Evolutionary conservation across 2,888 invertebrate species (phyloP).

Genomic region (Globia sparganii): DNA sequence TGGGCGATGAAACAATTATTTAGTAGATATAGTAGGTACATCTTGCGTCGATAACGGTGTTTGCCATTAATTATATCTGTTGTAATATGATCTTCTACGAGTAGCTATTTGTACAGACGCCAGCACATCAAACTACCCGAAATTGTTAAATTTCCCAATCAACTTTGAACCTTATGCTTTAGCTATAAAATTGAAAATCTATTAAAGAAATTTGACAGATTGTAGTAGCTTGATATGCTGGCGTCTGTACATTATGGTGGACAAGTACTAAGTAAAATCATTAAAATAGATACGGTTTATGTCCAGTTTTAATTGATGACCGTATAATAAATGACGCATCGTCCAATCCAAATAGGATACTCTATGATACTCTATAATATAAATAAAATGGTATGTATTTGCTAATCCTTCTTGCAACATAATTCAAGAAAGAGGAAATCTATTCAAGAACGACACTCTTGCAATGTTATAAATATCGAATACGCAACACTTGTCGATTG

Average conservation of each 20-base stretch:
- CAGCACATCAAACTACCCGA: no score
- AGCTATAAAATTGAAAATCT: no score
- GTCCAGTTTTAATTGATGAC: neutral
- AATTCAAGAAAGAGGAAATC: conserved; percentile 27
- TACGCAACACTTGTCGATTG: conserved; percentile 17
- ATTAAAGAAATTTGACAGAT: no score
- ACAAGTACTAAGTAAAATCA: no score
- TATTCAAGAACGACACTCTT: conserved; percentile 11
- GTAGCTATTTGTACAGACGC: neutral
- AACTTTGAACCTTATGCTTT: no score
- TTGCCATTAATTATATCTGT: neutral
- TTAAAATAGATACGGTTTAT: neutral
- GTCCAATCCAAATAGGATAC: neutral
- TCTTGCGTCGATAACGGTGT: neutral
- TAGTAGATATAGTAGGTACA: neutral
- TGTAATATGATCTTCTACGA: neutral
- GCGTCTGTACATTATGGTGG: neutral
- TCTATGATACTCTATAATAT: neutral
- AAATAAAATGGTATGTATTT: conserved; percentile 1
- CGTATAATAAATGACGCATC: neutral
- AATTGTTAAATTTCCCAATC: no score
- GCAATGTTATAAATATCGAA: conserved; percentile 21
- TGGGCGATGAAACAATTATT: conserved; percentile 17
- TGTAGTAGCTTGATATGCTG: no score
- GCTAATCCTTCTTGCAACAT: conserved; percentile 38